Evolutionary conservation across 2,797 vertebrate genomes (phyloP), one percentile per base, ranked within the genome.

Genomic region (Eulemur mongoz): DNA sequence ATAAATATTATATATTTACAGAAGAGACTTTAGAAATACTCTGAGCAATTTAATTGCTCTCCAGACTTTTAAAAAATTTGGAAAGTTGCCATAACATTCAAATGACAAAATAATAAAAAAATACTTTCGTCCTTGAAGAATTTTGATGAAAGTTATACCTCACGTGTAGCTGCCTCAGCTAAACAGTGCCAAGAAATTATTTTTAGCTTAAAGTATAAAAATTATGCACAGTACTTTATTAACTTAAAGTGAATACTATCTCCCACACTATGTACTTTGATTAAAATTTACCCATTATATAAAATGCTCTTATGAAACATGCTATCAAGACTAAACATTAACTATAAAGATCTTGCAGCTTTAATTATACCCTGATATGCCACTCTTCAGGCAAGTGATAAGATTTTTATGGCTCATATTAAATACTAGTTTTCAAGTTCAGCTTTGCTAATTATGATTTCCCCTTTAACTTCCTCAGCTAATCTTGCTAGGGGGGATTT

Each of bases 381-480:
- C 93, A 96, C 92, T 97, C 90, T 87, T 98, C 43, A 93, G 93
- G 80, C 91, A 91, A 98, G 94, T 97, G 93, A 95, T 98, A 98
- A 97, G 93, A 96, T 96, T 98, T 97, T 98, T 97, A 92, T 97
- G 96, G 97, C 69, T 98, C 89, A 63, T 61, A 92, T 96, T 96
- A 97, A 97, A 95, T 81, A 89, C 54, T 91, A 91, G 84, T 97
- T 94, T 97, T 97, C 69, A 88, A 91, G 85, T 96, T 98, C 94
- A 92, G 59, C 75, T 81, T 94, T 95, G 40, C 87, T 94, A 93
- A 97, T 84, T 73, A 63, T 75, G 83, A 94, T 78, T 94, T 82
- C 52, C 43, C 93, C 54, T 89, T 89, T 94, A 73, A 88, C 17
- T 11, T 70, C 89, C 75, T 89, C 91, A 94, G 89, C 73, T 80